Evolutionary conservation across 2,888 invertebrate species (phyloP), one percentile per base, ranked within the genome.

Genomic region (Hypena proboscidalis): DNA sequence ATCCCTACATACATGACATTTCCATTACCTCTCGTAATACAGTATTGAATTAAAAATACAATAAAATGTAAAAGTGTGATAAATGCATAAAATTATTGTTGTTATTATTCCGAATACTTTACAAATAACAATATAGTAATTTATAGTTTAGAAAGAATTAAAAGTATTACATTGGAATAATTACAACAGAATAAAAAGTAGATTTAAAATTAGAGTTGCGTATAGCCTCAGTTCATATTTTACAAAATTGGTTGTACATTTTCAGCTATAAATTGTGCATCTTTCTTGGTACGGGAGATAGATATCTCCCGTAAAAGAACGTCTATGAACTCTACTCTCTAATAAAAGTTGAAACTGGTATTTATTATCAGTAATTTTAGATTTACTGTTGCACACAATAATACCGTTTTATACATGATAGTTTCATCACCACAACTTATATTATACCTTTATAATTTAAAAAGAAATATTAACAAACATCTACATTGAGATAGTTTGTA

Each of bases 201-300:
- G 15, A 22, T 20, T 37, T 22, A 21, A 31, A 5, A 37, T 31
- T 29, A 42, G 20, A 31, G 3, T 40, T 34, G 33, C 39, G 23
- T 17, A 2, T 27, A 46, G 52, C 35, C 35, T 20, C 45, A 59
- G 60, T 64, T 64, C 44, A 64, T 20, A 49, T 49, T 11, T 15
- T 33, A 14, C 10, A 20, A 26, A 29, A 37, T 9, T 27, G 5
- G 5, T 6, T 23, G 4, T 23, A 3, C 1, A 21, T 7, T 8
- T 10, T n/a, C 4, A n/a, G 9, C 2, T 10, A 32, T 8, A 25
- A 32, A 10, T 38, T 30, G 41, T 39, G 30, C 35, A 29, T 35
- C 15, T 48, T 14, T n/a, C n/a, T n/a, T n/a, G n/a, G n/a, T n/a
- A n/a, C n/a, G n/a, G n/a, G n/a, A n/a, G n/a, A n/a, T n/a, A n/a